Base-by-base conservation (phyloP, 1,140 invertebrate species). In the Copidosoma floridanum region DNA sequence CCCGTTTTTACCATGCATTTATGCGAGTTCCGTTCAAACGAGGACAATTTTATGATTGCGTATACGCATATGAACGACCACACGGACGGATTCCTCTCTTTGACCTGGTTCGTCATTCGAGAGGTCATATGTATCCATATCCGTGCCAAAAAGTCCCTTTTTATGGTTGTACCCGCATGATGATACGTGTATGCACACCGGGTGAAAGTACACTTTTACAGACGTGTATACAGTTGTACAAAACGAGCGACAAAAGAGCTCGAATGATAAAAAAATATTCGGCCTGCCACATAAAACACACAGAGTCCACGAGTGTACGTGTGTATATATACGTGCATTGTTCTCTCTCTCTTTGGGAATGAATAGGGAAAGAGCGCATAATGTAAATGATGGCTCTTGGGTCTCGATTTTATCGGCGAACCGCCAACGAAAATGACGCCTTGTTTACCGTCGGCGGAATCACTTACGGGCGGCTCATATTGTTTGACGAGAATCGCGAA, bases 311-410 rank as follows among this genome's bases (percentile, higher is more conserved):
- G n/a, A n/a, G n/a, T n/a, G n/a, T n/a, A n/a, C n/a, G n/a, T 47
- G 26, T 26, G 35, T 51, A 65, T 57, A 51, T 55, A 64, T 65
- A 57, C 18, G 14, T 51, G 47, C 56, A 58, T 58, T 58, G 56
- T 58, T 51, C 38, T 51, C 47, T n/a, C n/a, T n/a, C n/a, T n/a
- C n/a, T n/a, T n/a, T n/a, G n/a, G 23, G 50, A 38, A 23, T 12
- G 48, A 26, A 16, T 26, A 26, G 16, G 16, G 18, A n/a, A 14
- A 21, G 14, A 40, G 46, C 29, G 6, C 29, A 12, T 12, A 8
- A 32, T 32, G 53, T 63, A 41, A 61, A 43, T 24, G 48, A 59
- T 52, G 48, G 51, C 46, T 46, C 40, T 35, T 41, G 40, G 24
- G 27, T 20, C 24, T 54, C 43, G 51, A 53, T 47, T 54, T 61